Evolutionary conservation across 2,888 invertebrate species (phyloP).

Genomic region (Diaphora mendica): DNA sequence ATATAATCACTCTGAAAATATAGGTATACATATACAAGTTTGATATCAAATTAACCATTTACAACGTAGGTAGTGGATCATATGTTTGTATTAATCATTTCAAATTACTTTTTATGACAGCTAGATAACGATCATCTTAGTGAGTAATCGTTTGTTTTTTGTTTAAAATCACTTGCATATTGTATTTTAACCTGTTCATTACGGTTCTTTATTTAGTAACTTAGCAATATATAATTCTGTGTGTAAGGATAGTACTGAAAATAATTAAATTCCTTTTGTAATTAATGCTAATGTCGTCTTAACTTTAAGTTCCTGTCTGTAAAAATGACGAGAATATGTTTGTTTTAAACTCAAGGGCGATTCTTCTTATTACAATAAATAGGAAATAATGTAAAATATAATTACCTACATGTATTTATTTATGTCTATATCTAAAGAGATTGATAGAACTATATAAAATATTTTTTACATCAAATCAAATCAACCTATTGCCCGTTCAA

Average conservation of each 20-base stretch:
- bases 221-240: conserved; percentile 7
- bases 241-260: background rate
- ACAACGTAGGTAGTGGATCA: conserved; percentile 3
- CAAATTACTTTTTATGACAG: conserved; percentile 20
- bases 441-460: no score
- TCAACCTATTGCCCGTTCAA: no score
- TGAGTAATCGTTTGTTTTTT: conserved; percentile 20
- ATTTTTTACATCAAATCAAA: no score
- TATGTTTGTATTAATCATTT: conserved; percentile 13
- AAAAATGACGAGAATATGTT: background rate
- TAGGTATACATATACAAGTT: background rate
- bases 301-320: conserved; percentile 2
- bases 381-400: background rate
- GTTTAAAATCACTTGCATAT: conserved; percentile 16
- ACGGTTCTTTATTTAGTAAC: conserved; percentile 11
- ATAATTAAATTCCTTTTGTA: background rate
- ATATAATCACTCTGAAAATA: background rate
- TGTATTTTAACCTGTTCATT: conserved; percentile 15
- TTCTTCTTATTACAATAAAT: background rate
- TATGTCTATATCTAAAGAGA: background rate
- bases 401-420: background rate
- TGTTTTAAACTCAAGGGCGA: background rate
- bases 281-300: background rate
- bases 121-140: conserved; percentile 21
- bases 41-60: background rate